phyloP scores from a whole-genome alignment of 2,797 vertebrate species.

The Heterohyrax brucei region DNA sequence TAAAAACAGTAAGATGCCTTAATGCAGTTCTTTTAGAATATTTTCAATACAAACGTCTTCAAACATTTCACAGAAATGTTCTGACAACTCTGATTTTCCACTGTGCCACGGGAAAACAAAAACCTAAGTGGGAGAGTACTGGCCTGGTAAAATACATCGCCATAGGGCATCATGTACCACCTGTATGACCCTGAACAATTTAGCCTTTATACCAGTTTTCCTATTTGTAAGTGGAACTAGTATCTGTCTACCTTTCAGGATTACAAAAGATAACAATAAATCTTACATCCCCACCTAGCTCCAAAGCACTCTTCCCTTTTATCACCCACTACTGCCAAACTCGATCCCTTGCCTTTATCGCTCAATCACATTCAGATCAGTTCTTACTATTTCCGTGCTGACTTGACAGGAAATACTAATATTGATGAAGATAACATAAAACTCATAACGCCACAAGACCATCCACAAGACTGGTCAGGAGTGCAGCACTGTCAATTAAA shows the following conservation, averaged over 20 bases:
- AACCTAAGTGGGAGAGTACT: background rate
- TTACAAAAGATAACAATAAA: background rate
- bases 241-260: background rate
- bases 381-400: background rate
- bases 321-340: background rate
- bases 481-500: background rate
- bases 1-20: background rate
- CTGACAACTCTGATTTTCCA: conserved; percentile 25
- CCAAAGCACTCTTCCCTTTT: background rate
- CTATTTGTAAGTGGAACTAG: background rate
- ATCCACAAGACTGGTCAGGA: background rate
- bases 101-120: background rate
- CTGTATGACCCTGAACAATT: background rate
- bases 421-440: conserved; percentile 25
- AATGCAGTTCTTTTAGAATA: conserved; percentile 15
- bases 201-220: conserved; percentile 9
- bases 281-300: background rate
- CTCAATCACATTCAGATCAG: background rate
- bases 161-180: background rate
- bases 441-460: background rate
- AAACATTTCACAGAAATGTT: conserved; percentile 54
- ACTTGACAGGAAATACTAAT: conserved; percentile 21
- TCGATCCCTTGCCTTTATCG: background rate
- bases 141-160: conserved; percentile 3
- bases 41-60: conserved; percentile 29